phyloP scores from a whole-genome alignment of 2,113 vertebrate genomes.

The Jacana jacana region DNA sequence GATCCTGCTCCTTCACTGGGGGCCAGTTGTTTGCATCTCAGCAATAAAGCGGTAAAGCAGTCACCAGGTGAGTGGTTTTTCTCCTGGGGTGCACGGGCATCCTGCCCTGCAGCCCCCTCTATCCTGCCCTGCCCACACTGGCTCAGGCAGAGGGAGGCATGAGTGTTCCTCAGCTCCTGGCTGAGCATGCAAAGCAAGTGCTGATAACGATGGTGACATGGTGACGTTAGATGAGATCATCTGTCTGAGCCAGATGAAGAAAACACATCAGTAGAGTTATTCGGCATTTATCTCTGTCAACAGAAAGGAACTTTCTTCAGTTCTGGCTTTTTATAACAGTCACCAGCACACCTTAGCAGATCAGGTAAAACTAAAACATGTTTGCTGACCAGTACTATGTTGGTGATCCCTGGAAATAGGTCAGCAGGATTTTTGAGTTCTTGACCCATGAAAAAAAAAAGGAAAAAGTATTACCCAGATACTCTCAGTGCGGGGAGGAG shows the following conservation, averaged over 20 bases:
- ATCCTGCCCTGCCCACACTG: fast-evolving
- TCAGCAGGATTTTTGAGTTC: not conserved
- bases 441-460: not conserved
- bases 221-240: not conserved
- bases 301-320: not conserved
- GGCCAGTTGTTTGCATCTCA: not conserved
- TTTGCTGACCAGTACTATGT: not conserved
- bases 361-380: not conserved
- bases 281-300: not conserved
- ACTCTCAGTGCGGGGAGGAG: not conserved
- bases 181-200: not conserved
- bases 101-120: too few relatives aligned
- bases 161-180: not conserved
- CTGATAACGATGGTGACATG: not conserved
- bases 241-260: not conserved
- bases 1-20: not conserved
- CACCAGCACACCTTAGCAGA: not conserved
- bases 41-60: not conserved
- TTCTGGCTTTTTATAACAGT: not conserved
- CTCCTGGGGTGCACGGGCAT: not conserved
- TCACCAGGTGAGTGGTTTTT: not conserved
- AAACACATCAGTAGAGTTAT: not conserved
- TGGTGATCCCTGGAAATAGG: not conserved
- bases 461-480: not conserved
- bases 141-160: not conserved